Evolutionary conservation across 2,888 invertebrate genomes (phyloP).

Genomic region (Erebia palarica): DNA sequence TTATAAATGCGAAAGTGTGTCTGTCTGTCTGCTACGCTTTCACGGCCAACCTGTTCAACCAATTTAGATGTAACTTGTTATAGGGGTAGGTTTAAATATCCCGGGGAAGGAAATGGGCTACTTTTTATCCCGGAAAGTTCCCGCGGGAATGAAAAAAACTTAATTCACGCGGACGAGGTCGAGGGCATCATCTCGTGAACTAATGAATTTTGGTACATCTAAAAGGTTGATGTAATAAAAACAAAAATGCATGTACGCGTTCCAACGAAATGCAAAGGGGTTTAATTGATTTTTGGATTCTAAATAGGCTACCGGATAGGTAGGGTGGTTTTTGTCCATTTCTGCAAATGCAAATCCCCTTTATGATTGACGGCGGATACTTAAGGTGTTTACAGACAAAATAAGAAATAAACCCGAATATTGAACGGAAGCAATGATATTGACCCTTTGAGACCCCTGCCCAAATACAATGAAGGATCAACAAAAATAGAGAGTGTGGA

Average conservation of each 20-base stretch:
- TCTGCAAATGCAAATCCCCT: conserved; percentile 46
- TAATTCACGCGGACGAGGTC: no score
- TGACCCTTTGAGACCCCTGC: conserved; percentile 70
- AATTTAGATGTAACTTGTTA: no score
- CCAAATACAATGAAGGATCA: conserved; percentile 71
- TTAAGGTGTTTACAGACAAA: conserved; percentile 67
- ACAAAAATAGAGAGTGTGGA: conserved; percentile 72
- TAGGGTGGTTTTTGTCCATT: conserved; percentile 41
- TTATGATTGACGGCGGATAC: conserved; percentile 59
- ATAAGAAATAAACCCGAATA: conserved; percentile 61
- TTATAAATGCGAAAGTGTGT: no score
- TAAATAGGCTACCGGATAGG: conserved; percentile 38
- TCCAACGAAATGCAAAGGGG: conserved; percentile 29
- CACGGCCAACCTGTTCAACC: no score
- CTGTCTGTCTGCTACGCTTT: no score
- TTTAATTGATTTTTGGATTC: conserved; percentile 36
- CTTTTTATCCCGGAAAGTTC: no score
- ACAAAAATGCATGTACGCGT: conserved; percentile 14
- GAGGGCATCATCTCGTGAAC: no score
- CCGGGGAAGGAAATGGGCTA: no score
- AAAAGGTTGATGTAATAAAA: conserved; percentile 16
- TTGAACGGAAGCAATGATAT: conserved; percentile 75
- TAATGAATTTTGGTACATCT: background rate
- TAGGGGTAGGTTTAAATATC: no score
- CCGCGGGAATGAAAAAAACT: no score